Conservation (phyloP, 2,797 vertebrate species). For the Basileuterus tristriatus region DNA sequence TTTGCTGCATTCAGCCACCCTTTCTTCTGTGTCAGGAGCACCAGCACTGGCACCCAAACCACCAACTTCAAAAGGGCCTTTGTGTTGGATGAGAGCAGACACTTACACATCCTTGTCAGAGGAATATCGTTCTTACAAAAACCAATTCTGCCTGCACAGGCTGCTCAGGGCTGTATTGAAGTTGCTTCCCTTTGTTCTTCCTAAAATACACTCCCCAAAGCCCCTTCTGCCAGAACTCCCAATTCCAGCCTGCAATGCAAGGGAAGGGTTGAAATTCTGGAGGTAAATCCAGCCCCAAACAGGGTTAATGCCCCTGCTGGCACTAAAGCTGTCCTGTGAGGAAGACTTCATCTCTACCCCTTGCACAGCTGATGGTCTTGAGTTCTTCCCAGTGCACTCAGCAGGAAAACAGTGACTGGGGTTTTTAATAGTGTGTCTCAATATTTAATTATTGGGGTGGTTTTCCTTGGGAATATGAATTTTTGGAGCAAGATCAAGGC, state of each 20-base stretch:
- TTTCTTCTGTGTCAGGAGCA: slow-evolving; percentile 8
- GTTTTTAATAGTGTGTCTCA: not conserved
- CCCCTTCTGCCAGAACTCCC: not conserved
- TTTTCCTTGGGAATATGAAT: not conserved
- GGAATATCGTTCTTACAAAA: not conserved
- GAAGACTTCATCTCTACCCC: not conserved
- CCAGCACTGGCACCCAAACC: not conserved
- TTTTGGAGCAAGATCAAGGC: not conserved
- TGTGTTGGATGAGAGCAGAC: slow-evolving; percentile 31
- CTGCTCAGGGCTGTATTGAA: not conserved
- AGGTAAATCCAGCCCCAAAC: not conserved
- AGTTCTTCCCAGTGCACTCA: not conserved
- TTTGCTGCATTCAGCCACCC: not conserved
- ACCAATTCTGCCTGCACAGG: not conserved
- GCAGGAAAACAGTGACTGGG: not conserved
- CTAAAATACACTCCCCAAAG: not conserved
- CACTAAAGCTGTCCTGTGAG: not conserved
- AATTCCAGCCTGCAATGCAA: not conserved
- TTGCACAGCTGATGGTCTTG: accelerated
- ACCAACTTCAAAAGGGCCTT: slow-evolving; percentile 29
- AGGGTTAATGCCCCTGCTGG: not conserved
- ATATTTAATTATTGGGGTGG: not conserved
- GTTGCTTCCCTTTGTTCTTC: slow-evolving; percentile 41
- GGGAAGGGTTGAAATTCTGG: not conserved
- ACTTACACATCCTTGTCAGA: not conserved